Conservation (phyloP, 2,113 vertebrate species). For the Pelodiscus sinensis region DNA sequence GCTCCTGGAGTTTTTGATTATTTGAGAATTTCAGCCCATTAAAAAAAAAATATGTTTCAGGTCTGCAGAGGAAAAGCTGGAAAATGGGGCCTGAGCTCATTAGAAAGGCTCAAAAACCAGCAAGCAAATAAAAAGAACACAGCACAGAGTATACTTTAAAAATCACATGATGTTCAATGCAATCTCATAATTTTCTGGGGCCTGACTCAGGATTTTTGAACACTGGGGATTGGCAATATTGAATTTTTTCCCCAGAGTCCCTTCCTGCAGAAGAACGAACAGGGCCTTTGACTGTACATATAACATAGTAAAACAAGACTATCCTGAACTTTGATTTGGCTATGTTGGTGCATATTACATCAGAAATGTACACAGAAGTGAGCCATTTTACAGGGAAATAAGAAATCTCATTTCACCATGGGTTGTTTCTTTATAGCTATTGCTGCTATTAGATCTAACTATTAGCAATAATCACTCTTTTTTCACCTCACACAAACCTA, state of each 20-base stretch:
- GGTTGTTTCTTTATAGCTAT: background rate
- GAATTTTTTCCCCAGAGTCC: background rate
- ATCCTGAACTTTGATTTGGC: background rate
- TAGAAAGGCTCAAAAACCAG: background rate
- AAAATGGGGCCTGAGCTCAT: background rate
- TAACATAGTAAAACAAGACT: background rate
- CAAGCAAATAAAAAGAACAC: background rate
- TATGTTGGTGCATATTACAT: background rate
- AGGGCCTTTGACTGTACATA: background rate
- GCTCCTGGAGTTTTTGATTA: background rate
- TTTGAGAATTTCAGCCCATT: background rate
- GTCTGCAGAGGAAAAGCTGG: background rate
- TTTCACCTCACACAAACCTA: background rate
- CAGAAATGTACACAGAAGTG: background rate
- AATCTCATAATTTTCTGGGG: background rate
- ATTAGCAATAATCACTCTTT: background rate
- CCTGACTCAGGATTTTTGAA: background rate
- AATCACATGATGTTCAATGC: too few relatives aligned
- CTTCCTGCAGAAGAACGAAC: background rate
- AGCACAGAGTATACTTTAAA: background rate
- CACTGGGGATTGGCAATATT: background rate
- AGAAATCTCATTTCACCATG: background rate
- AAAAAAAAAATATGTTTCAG: background rate
- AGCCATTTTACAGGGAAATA: too few relatives aligned
- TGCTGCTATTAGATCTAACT: background rate